Conservation (phyloP, 2,797 vertebrate genomes). For the Tokudaia muenninki region DNA sequence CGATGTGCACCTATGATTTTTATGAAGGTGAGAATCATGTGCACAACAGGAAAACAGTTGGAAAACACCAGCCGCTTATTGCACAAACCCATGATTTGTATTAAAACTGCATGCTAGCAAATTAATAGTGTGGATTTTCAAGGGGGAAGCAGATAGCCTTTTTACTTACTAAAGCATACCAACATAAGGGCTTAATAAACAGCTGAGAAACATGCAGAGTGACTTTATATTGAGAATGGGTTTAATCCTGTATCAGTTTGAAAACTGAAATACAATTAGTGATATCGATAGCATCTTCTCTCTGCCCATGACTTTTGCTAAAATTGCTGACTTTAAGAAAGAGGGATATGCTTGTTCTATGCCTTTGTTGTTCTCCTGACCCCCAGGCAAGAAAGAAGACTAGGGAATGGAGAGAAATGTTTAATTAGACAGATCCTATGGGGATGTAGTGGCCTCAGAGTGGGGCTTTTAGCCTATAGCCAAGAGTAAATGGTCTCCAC, state of each 20-base stretch:
- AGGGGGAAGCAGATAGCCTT: conserved; percentile 52
- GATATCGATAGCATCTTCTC: conserved; percentile 38
- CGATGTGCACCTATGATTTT: conserved; percentile 95
- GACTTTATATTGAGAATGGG: conserved; percentile 27
- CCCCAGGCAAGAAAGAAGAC: background rate
- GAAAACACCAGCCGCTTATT: conserved; percentile 32
- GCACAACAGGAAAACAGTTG: background rate
- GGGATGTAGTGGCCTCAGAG: background rate
- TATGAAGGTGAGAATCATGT: conserved; percentile 90
- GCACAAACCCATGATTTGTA: conserved; percentile 69
- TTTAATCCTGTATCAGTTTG: conserved; percentile 48
- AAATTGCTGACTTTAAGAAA: conserved; percentile 31
- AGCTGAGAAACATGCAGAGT: background rate
- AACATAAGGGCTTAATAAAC: background rate
- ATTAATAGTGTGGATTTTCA: conserved; percentile 75
- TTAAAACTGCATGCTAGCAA: conserved; percentile 83
- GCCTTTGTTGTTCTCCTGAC: conserved; percentile 32
- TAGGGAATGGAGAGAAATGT: background rate
- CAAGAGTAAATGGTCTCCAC: background rate
- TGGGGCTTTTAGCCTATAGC: background rate
- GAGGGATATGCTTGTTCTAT: background rate
- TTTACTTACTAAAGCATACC: conserved; percentile 45
- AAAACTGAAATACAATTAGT: conserved; percentile 60
- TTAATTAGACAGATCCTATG: background rate
- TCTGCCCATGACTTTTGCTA: conserved; percentile 62